A percentile compares a stretch with the other conserved stretches of the same genome.
Evolutionary conservation across 1,140 invertebrate species (phyloP).

Genomic region (Pteromalus puparum): DNA sequence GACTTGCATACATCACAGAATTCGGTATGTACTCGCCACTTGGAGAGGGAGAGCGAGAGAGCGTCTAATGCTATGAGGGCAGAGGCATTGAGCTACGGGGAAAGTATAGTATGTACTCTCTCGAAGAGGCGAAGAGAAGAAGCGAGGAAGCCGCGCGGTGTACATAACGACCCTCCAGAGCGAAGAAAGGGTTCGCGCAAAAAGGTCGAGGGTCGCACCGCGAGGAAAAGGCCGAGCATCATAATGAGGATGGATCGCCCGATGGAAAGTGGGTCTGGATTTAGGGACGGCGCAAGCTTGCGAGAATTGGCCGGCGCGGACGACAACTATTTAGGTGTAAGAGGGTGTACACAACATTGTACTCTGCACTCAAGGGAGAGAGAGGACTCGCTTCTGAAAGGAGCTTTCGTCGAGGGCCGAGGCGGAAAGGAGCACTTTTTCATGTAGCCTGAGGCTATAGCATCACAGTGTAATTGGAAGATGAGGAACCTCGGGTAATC

Average conservation of each 20-base stretch:
- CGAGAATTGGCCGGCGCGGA: too few species aligned
- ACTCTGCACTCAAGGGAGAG: too few species aligned
- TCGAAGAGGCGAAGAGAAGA: neutral
- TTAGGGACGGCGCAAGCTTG: neutral
- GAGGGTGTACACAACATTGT: too few species aligned
- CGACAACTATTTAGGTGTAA: too few species aligned
- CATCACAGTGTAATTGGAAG: neutral
- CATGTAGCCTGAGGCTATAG: too few species aligned
- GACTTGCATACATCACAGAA: too few species aligned
- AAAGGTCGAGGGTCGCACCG: neutral
- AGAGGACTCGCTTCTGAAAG: neutral
- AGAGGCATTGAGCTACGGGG: neutral
- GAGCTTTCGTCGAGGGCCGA: neutral
- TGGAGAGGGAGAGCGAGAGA: neutral
- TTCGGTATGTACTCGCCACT: neutral
- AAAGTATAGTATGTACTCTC: neutral
- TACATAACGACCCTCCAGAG: neutral
- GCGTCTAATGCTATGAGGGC: conserved; percentile 13
- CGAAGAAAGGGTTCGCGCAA: conserved; percentile 13
- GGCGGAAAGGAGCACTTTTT: neutral
- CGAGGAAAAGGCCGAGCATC: neutral
- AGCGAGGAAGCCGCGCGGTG: neutral
- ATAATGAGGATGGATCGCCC: conserved; percentile 37
- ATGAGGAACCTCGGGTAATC: neutral
- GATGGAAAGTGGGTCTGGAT: neutral